A percentile compares a stretch with the other conserved stretches of the same genome.
phyloP scores from a whole-genome alignment of 35 echinoderm and acorn worm genomes.

The Heliocidaris tuberculata region DNA sequence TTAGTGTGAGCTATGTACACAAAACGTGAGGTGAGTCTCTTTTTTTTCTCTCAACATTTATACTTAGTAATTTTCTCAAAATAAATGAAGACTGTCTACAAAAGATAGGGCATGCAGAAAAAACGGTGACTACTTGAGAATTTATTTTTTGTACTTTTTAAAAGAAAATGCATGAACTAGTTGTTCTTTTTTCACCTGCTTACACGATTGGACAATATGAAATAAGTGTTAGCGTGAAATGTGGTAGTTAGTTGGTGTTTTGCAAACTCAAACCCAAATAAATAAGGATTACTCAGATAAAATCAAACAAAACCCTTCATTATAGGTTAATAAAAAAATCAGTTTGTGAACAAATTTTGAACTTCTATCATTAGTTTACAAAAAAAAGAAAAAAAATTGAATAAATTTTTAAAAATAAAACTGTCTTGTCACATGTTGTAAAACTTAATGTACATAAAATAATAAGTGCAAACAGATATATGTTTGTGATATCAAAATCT shows the following conservation, averaged over 20 bases:
- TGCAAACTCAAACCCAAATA: background rate
- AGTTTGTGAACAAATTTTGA: background rate
- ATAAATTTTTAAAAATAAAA: background rate
- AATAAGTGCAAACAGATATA: slow-evolving; percentile 18
- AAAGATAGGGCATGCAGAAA: slow-evolving; percentile 41
- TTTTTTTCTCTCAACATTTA: slow-evolving; percentile 18
- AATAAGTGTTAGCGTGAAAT: slow-evolving; percentile 20
- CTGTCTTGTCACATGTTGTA: background rate
- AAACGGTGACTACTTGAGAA: background rate
- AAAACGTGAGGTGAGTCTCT: slow-evolving; percentile 24
- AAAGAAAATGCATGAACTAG: slow-evolving; percentile 7
- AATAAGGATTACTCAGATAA: background rate
- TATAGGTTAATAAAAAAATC: background rate
- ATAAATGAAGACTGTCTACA: slow-evolving; percentile 31
- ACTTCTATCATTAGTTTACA: background rate
- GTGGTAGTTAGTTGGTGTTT: slow-evolving; percentile 21
- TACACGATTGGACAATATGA: background rate
- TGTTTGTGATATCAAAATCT: background rate
- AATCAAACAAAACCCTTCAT: background rate
- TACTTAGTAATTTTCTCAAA: background rate
- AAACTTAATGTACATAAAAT: background rate
- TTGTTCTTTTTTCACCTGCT: background rate
- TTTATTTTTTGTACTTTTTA: background rate
- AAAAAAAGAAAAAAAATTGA: background rate
- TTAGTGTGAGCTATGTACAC: slow-evolving; percentile 51